Evolutionary conservation across 2,888 invertebrate species (phyloP).

Genomic region (Plebejus argus): DNA sequence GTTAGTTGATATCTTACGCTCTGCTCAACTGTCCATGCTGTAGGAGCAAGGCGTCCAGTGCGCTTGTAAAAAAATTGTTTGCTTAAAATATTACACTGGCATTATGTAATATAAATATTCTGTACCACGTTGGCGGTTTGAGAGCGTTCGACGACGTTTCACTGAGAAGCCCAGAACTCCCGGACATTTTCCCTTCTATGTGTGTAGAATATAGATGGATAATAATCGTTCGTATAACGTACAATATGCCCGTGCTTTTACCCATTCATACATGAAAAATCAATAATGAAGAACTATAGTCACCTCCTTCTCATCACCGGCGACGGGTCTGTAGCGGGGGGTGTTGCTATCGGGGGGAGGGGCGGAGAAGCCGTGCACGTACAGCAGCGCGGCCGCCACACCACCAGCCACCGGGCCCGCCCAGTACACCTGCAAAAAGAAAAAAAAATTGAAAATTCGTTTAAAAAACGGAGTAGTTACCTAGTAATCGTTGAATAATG

Average conservation of each 20-base stretch:
- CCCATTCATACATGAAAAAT: too few relatives aligned
- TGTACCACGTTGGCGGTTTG: too few relatives aligned
- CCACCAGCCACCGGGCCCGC: constrained; percentile 92
- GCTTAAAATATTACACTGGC: background rate
- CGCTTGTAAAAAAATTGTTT: constrained; percentile 60
- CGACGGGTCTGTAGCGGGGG: constrained; percentile 80
- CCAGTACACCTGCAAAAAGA: constrained; percentile 89
- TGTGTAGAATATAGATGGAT: too few relatives aligned
- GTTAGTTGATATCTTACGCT: constrained; percentile 59
- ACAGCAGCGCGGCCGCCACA: constrained; percentile 87
- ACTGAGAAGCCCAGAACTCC: too few relatives aligned
- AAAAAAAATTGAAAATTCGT: background rate
- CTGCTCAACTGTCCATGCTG: constrained; percentile 76
- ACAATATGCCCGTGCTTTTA: too few relatives aligned
- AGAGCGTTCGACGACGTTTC: too few relatives aligned
- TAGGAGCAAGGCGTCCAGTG: constrained; percentile 70
- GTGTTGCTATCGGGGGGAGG: constrained; percentile 65
- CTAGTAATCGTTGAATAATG: too few relatives aligned
- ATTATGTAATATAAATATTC: too few relatives aligned
- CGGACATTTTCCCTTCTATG: too few relatives aligned
- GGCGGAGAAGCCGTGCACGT: constrained; percentile 83
- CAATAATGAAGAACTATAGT: constrained; percentile 28
- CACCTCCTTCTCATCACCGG: constrained; percentile 86
- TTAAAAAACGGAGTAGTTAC: too few relatives aligned
- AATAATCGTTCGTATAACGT: too few relatives aligned